Percentiles rank a stretch among this genome's conserved stretches.
These are phyloP conservation scores for Columba livia DNA, from an alignment of 2,113 vertebrate species.

Conservation along the genomic window DNA sequence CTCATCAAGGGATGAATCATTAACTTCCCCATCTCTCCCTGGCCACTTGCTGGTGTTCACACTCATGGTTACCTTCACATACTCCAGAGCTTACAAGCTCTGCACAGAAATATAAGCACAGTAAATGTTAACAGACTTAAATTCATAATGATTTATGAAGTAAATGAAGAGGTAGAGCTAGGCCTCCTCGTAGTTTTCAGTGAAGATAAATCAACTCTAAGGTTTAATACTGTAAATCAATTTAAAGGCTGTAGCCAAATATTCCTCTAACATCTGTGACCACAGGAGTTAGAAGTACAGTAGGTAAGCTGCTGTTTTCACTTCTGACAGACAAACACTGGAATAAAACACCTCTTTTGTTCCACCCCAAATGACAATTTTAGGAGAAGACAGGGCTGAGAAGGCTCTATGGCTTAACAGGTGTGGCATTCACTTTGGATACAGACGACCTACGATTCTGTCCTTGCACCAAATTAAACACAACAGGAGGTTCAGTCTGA, in stretches of 20 bases:
- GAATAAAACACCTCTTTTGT: neutral
- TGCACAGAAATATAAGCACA: neutral
- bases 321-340: neutral
- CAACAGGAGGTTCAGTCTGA: neutral
- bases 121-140: neutral
- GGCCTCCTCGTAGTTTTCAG: neutral
- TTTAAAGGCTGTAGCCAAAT: neutral
- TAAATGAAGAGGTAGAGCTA: neutral
- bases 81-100: neutral
- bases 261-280: neutral
- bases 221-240: neutral
- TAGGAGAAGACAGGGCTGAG: neutral
- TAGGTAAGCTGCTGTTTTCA: neutral
- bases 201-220: neutral
- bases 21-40: neutral
- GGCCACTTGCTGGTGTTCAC: neutral
- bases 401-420: neutral
- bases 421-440: neutral
- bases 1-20: neutral
- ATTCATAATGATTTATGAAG: neutral
- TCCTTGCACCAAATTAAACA: neutral
- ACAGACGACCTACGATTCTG: neutral
- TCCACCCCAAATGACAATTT: neutral
- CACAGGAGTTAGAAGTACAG: neutral
- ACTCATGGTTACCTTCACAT: accelerated